Percentiles rank a stretch among this genome's conserved stretches.
Evolutionary conservation across 2,113 vertebrate species (phyloP).

Genomic region (Apistogramma diplotaenia): DNA sequence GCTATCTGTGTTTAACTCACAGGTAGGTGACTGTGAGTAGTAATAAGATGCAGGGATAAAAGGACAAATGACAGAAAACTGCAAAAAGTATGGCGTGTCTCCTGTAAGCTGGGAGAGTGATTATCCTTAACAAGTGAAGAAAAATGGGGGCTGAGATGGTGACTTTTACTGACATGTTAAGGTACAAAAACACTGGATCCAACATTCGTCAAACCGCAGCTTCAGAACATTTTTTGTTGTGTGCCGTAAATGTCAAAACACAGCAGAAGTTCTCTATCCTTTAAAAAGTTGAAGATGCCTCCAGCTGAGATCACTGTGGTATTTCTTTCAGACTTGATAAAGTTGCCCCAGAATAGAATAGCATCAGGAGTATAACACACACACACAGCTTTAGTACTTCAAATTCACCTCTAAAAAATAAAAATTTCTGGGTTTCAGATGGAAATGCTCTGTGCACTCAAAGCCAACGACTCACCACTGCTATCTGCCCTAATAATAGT

Average conservation of each 20-base stretch:
- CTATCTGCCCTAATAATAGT: not conserved
- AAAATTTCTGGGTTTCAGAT: not conserved
- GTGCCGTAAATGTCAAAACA: not conserved
- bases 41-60: too few species aligned
- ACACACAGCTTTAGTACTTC: not conserved
- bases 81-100: too few species aligned
- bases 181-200: not conserved
- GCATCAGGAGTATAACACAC: not conserved
- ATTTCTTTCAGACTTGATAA: not conserved
- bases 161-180: too few species aligned
- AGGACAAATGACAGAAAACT: too few species aligned
- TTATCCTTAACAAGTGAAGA: too few species aligned
- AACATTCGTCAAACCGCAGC: not conserved
- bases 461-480: not conserved
- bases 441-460: not conserved
- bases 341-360: not conserved
- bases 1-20: too few species aligned
- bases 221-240: too few species aligned
- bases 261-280: too few species aligned
- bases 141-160: not conserved
- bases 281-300: not conserved
- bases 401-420: not conserved
- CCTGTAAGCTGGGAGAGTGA: too few species aligned
- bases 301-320: not conserved
- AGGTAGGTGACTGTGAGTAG: too few species aligned